Evolutionary conservation across 30 jellyfish, hydroid and myxozoan genomes (phyloP).

Genomic region (Hydra vulgaris): DNA sequence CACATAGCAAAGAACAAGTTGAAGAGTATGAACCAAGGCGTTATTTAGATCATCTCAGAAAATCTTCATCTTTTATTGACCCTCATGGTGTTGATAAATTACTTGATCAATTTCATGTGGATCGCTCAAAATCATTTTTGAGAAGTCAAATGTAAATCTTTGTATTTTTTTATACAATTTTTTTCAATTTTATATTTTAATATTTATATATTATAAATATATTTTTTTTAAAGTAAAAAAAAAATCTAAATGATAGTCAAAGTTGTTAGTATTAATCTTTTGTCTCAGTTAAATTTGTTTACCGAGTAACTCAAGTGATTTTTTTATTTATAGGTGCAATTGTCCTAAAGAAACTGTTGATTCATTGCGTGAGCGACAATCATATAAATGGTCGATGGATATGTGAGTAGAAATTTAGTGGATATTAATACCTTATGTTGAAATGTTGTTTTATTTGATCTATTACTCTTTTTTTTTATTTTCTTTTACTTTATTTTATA

Average conservation of each 20-base stretch:
- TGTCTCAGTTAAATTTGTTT: neutral
- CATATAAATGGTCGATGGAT: constrained; percentile 80
- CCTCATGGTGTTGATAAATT: constrained; percentile 17
- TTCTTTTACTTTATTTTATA: neutral
- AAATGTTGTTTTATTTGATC: neutral
- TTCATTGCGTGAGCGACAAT: constrained; percentile 67
- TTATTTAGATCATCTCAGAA: neutral
- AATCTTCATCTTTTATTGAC: constrained; percentile 2
- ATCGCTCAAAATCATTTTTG: constrained; percentile 11
- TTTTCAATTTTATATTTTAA: neutral
- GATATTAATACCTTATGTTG: too few relatives aligned
- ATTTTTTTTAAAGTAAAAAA: too few relatives aligned
- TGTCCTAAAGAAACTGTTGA: constrained; percentile 51
- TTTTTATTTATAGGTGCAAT: constrained; percentile 4
- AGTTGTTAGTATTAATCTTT: too few relatives aligned
- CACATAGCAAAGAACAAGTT: neutral
- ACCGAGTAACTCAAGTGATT: neutral
- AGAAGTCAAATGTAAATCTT: neutral
- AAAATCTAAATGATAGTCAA: too few relatives aligned
- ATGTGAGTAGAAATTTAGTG: constrained; percentile 44
- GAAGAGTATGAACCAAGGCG: neutral
- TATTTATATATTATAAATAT: too few relatives aligned
- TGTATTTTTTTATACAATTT: neutral
- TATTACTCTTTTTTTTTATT: neutral
- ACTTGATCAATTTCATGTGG: neutral